A percentile compares a stretch with the other conserved stretches of the same genome.
These are phyloP conservation scores for Microcebus griseorufus DNA, from an alignment of 2,113 vertebrate species.

Conservation along the genomic window DNA sequence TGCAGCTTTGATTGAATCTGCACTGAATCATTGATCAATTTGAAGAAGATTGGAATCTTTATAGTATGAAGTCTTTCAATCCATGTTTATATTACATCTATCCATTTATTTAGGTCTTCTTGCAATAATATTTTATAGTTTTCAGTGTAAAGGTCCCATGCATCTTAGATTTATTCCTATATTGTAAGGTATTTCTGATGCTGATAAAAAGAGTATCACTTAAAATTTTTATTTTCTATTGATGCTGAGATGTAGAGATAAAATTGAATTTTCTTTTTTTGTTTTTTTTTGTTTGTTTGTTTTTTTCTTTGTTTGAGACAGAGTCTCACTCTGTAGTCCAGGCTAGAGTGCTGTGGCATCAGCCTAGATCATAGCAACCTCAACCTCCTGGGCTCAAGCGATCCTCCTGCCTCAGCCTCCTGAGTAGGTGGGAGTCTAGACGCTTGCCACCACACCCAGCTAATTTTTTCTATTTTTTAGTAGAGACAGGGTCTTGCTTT, in stretches of 20 bases:
- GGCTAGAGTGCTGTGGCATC: too few species aligned
- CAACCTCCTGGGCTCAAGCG: too few species aligned
- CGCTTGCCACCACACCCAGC: too few species aligned
- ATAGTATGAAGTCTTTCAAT: background rate
- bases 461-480: too few species aligned
- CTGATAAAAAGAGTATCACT: background rate
- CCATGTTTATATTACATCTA: background rate
- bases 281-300: too few species aligned
- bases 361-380: too few species aligned
- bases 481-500: too few species aligned
- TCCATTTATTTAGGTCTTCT: background rate
- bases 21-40: background rate
- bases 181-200: background rate
- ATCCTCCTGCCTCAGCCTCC: too few species aligned
- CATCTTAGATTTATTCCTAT: background rate
- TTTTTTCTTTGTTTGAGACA: background rate
- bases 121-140: background rate
- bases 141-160: background rate
- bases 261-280: background rate
- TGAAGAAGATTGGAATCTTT: background rate
- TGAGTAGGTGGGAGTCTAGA: too few species aligned
- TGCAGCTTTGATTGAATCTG: background rate
- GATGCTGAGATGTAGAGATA: background rate
- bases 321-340: too few species aligned
- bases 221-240: background rate